phyloP scores from a whole-genome alignment of 2,113 vertebrate species.

The Atherinomorus stipes region DNA sequence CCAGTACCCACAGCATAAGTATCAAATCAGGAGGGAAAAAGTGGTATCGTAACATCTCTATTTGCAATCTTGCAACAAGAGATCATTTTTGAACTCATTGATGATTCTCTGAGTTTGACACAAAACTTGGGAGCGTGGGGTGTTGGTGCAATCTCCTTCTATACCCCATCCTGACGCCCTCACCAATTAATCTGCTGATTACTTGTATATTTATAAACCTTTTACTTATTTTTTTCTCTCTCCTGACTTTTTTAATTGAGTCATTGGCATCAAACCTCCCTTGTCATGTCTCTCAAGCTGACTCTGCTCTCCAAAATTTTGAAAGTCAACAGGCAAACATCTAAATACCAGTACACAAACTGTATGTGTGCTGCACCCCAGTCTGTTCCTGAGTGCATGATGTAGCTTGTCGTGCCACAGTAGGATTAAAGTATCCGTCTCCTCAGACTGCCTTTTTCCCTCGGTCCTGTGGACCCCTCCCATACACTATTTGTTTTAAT shows the following conservation, averaged over 20 bases:
- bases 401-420: constrained; percentile 76
- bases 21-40: no score
- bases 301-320: background rate
- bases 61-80: background rate
- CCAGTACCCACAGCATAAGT: no score
- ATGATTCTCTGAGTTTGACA: background rate
- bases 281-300: background rate
- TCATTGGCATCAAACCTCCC: background rate
- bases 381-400: constrained; percentile 49
- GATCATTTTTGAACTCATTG: background rate
- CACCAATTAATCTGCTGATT: background rate
- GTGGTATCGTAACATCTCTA: no score
- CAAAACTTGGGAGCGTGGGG: background rate
- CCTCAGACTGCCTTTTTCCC: constrained; percentile 56
- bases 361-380: background rate
- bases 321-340: background rate
- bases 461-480: constrained; percentile 55
- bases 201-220: no score
- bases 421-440: constrained; percentile 79
- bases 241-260: background rate
- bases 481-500: constrained; percentile 80
- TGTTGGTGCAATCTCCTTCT: no score
- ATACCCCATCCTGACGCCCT: no score
- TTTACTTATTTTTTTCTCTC: background rate
- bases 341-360: background rate